A percentile compares a stretch with the other conserved stretches of the same genome.
phyloP scores from a whole-genome alignment of 92 coral and sea anemone genomes.

The Actinernus sp. region DNA sequence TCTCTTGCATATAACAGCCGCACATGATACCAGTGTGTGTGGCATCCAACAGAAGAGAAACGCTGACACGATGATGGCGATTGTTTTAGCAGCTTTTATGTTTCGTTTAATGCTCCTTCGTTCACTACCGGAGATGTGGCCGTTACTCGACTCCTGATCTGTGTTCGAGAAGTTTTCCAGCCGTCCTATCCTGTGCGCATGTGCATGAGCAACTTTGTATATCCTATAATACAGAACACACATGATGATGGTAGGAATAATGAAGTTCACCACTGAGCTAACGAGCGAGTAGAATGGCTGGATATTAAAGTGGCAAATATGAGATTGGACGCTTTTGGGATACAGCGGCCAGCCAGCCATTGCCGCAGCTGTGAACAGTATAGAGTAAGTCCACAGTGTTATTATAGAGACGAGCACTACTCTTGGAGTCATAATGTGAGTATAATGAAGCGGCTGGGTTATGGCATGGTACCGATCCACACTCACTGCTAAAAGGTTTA shows the following conservation, averaged over 20 bases:
- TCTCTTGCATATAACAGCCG: conserved; percentile 36
- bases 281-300: conserved; percentile 58
- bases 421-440: conserved; percentile 56
- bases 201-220: conserved; percentile 71
- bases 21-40: conserved; percentile 45
- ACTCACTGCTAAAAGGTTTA: conserved; percentile 83
- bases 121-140: conserved; percentile 1
- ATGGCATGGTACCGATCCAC: conserved; percentile 82
- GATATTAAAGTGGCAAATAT: conserved; percentile 57
- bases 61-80: conserved; percentile 80
- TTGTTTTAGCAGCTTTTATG: conserved; percentile 86
- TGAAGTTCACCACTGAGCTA: conserved; percentile 73
- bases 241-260: conserved; percentile 69
- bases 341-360: conserved; percentile 71
- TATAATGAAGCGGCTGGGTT: conserved; percentile 66
- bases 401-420: conserved; percentile 52
- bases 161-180: conserved; percentile 33
- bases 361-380: conserved; percentile 60
- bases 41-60: conserved; percentile 89
- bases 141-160: neutral
- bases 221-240: conserved; percentile 69
- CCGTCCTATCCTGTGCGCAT: conserved; percentile 66
- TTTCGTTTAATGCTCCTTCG: conserved; percentile 45
- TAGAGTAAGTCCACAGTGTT: conserved; percentile 68
- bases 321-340: conserved; percentile 30